These are phyloP conservation scores for Strigamia transsilvanica DNA, from an alignment of 2,888 invertebrate species.

Conservation along the genomic window DNA sequence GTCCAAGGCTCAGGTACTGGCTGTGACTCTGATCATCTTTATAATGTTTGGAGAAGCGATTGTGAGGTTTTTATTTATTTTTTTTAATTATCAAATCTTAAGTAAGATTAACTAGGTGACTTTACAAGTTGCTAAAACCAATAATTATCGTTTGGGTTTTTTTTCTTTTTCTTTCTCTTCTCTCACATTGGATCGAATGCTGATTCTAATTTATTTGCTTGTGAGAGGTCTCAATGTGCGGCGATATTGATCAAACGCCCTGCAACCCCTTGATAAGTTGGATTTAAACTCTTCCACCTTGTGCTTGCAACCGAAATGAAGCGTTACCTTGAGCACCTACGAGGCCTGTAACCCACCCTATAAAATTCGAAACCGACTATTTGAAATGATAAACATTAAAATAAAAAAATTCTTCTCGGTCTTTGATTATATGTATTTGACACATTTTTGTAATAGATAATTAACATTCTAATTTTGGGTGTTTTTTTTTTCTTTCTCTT, in stretches of 20 bases:
- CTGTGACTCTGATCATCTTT: conserved; percentile 23
- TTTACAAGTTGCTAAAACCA: conserved; percentile 8
- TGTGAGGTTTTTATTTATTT: not conserved
- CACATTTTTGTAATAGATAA: conserved; percentile 27
- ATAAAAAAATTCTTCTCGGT: conserved; percentile 26
- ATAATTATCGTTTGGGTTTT: conserved; percentile 7
- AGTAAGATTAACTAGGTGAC: conserved; percentile 29
- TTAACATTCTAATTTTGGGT: conserved; percentile 46
- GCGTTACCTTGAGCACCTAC: conserved; percentile 46
- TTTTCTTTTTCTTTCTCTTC: not conserved
- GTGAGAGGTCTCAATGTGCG: conserved; percentile 27
- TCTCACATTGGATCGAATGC: not conserved
- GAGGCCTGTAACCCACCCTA: conserved; percentile 49
- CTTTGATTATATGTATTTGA: conserved; percentile 43
- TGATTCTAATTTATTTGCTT: conserved; percentile 46
- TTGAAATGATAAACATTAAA: conserved; percentile 48
- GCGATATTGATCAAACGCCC: conserved; percentile 49
- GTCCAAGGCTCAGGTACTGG: not conserved
- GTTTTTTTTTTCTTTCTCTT: not conserved
- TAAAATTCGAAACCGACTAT: conserved; percentile 39
- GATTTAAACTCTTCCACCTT: conserved; percentile 41
- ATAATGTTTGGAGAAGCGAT: conserved; percentile 47
- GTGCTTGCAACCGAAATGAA: conserved; percentile 41
- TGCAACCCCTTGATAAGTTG: conserved; percentile 35
- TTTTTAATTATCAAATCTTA: not conserved